Evolutionary conservation across 2,888 invertebrate species (phyloP).

Genomic region (Caenorhabditis sulstoni): DNA sequence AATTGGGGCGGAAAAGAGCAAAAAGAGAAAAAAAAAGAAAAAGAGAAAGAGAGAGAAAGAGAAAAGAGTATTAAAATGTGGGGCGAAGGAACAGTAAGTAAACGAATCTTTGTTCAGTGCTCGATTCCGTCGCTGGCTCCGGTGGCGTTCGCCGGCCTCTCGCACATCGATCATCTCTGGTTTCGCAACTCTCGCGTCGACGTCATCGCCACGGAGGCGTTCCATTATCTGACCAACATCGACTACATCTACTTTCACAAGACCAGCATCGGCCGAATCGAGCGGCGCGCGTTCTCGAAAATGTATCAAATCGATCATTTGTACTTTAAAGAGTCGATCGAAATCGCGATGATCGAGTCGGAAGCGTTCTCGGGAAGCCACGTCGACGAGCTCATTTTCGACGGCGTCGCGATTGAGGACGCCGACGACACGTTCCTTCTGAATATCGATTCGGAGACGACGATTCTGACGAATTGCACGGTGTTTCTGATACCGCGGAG

Average conservation of each 20-base stretch:
- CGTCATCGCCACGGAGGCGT: conserved; percentile 69
- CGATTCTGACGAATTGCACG: conserved; percentile 31
- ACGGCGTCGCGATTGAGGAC: conserved; percentile 11
- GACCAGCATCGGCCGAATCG: conserved; percentile 56
- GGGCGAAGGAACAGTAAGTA: conserved; percentile 30
- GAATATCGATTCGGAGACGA: conserved; percentile 31
- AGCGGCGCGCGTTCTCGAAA: conserved; percentile 59
- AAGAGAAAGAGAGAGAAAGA: too few species aligned
- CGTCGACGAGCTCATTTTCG: conserved; percentile 48
- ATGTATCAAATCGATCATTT: conserved; percentile 60
- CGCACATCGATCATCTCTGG: conserved; percentile 66
- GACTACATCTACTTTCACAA: conserved; percentile 75
- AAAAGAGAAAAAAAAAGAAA: background rate
- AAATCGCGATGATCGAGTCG: conserved; percentile 45
- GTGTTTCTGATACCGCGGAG: conserved; percentile 23
- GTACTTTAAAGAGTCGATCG: conserved; percentile 51
- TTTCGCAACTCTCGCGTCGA: conserved; percentile 71
- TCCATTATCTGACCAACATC: conserved; percentile 70
- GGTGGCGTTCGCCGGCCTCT: conserved; percentile 57
- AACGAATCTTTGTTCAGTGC: conserved; percentile 26
- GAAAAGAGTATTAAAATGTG: conserved; percentile 9
- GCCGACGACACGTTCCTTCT: conserved; percentile 40
- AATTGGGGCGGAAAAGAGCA: conserved; percentile 22
- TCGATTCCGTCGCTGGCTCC: conserved; percentile 43
- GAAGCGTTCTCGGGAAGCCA: conserved; percentile 47